phyloP scores from a whole-genome alignment of 2,797 vertebrate species.

The Acrossocheilus fasciatus region DNA sequence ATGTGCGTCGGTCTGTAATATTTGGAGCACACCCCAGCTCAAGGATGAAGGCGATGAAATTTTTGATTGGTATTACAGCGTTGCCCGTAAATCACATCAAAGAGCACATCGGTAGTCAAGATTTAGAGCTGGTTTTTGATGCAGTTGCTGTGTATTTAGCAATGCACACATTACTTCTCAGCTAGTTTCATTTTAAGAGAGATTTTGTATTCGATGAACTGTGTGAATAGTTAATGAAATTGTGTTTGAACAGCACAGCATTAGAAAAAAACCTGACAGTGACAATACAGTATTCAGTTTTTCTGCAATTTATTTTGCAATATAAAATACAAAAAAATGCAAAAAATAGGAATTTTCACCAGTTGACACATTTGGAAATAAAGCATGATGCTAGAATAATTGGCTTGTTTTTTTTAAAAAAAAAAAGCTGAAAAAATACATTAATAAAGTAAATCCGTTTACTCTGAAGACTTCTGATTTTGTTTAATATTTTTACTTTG shows the following conservation, averaged over 20 bases:
- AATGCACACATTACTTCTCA: background rate
- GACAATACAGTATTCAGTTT: background rate
- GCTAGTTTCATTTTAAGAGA: background rate
- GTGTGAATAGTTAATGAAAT: background rate
- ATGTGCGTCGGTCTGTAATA: slow-evolving; percentile 32
- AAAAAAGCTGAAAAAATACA: background rate
- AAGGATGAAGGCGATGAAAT: slow-evolving; percentile 49
- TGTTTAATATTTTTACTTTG: background rate
- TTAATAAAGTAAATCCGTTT: no score
- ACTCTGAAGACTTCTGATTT: no score
- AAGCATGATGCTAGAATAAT: background rate
- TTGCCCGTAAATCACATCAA: slow-evolving; percentile 32
- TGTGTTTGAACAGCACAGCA: background rate
- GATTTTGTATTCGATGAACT: background rate
- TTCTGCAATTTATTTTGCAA: background rate
- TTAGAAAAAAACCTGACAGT: background rate
- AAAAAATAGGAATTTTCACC: background rate
- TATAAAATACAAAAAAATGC: background rate
- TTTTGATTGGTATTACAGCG: slow-evolving; percentile 18
- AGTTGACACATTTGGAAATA: background rate
- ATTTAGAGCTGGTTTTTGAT: background rate
- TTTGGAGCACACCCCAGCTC: slow-evolving; percentile 28
- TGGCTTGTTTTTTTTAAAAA: background rate
- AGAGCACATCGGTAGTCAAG: background rate
- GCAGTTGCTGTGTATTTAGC: background rate